Evolutionary conservation across 1,140 invertebrate genomes (phyloP), one percentile per base, ranked within the genome.

Genomic region (Semibalanus balanoides): DNA sequence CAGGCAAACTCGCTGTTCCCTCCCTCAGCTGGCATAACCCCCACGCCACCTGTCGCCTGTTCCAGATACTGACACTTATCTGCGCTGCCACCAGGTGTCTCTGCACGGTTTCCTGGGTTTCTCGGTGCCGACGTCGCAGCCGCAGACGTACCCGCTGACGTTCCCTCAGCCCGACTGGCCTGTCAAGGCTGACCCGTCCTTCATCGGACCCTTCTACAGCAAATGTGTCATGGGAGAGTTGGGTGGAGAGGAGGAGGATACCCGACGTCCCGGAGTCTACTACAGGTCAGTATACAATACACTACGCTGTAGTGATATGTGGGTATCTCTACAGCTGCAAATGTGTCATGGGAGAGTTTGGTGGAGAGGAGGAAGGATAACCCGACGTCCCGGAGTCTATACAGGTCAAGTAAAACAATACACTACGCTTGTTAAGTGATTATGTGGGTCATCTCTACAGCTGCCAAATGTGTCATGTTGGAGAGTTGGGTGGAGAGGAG

Each of bases 131-230:
- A 29, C 79, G 14, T 31, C 69, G 27, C 17, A 81, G 27, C 73
- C 30, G 77, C 30, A 30, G 77, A 40, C 30, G 28, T 51, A 77
- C 31, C 72, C 77, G 40, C 31, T 70, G 28, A 30, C n/a, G 29
- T 69, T 81, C 72, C 76, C 29, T 5, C 28, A 28, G 35, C 31
- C 28, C 43, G 51, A 72, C n/a, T 80, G 28, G 30, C 77, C 35
- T 17, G 30, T 35, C 11, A n/a, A 73, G 64, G 17, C 3, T 14
- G 29, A 51, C 0, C 27, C 75, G 74, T 35, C 40, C 35, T 30
- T 43, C 81, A 96, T 97, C 78, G 94, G 94, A 0, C 93, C 95
- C 74, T 96, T 94, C 84, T 95, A 92, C 84, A 93, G 92, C 80
- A 93, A 79, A 64, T 93, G 92, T 80, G 89, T 92, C 64, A 91